phyloP scores from a whole-genome alignment of 2,797 vertebrate species.

The Paguma larvata region DNA sequence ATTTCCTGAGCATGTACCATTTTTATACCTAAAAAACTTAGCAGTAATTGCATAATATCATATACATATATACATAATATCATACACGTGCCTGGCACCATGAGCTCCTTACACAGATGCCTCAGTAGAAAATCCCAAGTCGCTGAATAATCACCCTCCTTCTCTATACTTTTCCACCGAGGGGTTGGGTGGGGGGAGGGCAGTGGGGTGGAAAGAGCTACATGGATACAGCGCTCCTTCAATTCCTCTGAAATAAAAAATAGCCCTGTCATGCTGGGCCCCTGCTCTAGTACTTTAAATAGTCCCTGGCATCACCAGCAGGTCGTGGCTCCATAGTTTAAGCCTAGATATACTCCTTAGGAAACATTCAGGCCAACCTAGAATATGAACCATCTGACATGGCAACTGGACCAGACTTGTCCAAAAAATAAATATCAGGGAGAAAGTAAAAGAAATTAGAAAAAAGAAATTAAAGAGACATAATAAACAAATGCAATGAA shows the following conservation, averaged over 20 bases:
- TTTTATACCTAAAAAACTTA: too few relatives aligned
- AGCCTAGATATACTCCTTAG: neutral
- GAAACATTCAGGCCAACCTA: neutral
- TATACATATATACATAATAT: too few relatives aligned
- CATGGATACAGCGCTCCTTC: neutral
- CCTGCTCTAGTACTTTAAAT: neutral
- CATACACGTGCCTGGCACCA: neutral
- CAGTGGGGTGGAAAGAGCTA: neutral
- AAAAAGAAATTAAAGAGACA: neutral
- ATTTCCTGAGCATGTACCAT: neutral
- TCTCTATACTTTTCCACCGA: neutral
- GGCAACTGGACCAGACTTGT: neutral
- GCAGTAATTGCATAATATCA: too few relatives aligned
- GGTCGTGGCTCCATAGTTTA: neutral
- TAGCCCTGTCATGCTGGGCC: neutral
- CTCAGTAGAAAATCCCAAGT: neutral
- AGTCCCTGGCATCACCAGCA: neutral
- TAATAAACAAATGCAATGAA: neutral
- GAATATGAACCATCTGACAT: too few relatives aligned
- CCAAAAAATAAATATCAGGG: neutral
- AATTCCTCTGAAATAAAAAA: neutral
- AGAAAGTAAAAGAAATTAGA: neutral
- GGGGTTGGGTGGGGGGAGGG: rapidly evolving
- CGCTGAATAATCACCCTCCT: neutral
- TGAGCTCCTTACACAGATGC: neutral